Evolutionary conservation across 2,888 invertebrate genomes (phyloP), one percentile per base, ranked within the genome.

Genomic region (Colostygia pectinataria): DNA sequence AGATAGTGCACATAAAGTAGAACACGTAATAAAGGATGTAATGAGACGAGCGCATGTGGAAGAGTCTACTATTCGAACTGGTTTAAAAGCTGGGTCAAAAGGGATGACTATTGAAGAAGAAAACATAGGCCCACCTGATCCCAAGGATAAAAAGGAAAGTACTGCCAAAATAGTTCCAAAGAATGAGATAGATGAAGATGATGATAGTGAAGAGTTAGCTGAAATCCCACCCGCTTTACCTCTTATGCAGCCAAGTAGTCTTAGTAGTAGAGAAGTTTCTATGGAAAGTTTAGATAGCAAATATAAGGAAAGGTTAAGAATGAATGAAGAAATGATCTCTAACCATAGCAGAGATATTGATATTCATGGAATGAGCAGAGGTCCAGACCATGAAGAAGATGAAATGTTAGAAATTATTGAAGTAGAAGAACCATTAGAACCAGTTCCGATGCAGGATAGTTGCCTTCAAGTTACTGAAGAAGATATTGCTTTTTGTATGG

Each of bases 381-480:
- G 85, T 15, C 73, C 64, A 25, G 73, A 77, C 13, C 85, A 88
- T 3, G 90, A 89, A 31, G 94, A 94, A 60, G 94, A 95, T 69
- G 94, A 94, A 76, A 93, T 95, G 55, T 82, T 95, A 68, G 95
- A 96, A 85, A 95, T 95, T 55, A 93, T 95, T 60, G 95, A 96
- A 83, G 93, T 95, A 5, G 95, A 95, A 71, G 95, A 96, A 77
- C 94, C 93, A 1, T 91, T 94, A 61, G 96, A 96, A 78, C 95
- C 95, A 7, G 96, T 96, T 10, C 96, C 96, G 36, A 96, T 94
- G 91, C 95, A 95, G 80, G 97, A 96, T 77, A 94, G 93, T 51
- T 97, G 97, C 65, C 91, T 97, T 43, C 97, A 97, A 91, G 97
- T 97, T 41, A 97, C 97, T 4, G 97, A 98, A 85, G 97, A 97